Evolutionary conservation across 2,113 vertebrate genomes (phyloP), one percentile per base, ranked within the genome.

Genomic region (Melospiza georgiana): DNA sequence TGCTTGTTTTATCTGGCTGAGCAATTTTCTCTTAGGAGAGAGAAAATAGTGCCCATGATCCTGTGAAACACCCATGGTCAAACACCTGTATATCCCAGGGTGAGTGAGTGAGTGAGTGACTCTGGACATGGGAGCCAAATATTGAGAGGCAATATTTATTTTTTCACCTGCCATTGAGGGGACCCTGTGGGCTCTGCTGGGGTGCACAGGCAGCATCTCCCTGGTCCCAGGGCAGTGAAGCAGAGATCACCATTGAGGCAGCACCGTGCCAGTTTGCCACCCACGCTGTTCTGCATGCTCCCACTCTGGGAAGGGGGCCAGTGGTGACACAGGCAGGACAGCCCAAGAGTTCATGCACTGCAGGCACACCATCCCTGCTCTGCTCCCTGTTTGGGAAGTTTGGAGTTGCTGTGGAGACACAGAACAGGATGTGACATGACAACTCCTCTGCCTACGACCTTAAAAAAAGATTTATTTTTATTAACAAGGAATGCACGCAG

Each of bases 251-350:
- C 6, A 1, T 19, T 14, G 2, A 17, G 57, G 7, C 10, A 24
- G 31, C n/a, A 5, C 0, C 0, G 0, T 2, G 41, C 7, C 18
- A 0, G 14, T n/a, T 25, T 17, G 33, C 25, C 49, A 5, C 0
- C 1, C 22, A 3, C 5, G 3, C 57, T 11, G 15, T 3, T 23
- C 51, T 5, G 4, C 6, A 1, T 4, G 3, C 19, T 43, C 37
- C 71, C 5, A 6, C 16, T 17, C 17, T 10, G 6, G 52, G 67
- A 24, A 30, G 2, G 1, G 11, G 24, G 28, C 78, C 19, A 30
- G 52, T 4, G 33, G 25, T 41, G 63, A 71, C 55, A 69, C 48
- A 55, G 55, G 25, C 23, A 4, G 87, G 49, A 44, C 20, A 30
- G 37, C 61, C 59, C 15, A 0, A 27, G 66, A 25, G 86, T 1